These are phyloP conservation scores for Thereva unica DNA, from an alignment of 2,888 invertebrate genomes.

Conservation along the genomic window DNA sequence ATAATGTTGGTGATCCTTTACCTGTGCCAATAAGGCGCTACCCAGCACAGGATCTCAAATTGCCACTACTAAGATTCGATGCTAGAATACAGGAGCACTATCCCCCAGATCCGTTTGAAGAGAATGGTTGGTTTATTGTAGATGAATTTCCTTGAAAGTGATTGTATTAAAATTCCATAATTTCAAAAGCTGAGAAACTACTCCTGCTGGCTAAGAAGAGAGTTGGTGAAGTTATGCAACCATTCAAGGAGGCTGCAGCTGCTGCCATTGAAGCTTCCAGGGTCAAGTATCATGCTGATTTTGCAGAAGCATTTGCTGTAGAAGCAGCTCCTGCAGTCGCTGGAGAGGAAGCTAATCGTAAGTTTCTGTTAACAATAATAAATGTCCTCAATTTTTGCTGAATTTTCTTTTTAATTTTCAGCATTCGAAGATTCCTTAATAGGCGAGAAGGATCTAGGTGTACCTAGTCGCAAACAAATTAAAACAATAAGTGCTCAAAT, in stretches of 20 bases:
- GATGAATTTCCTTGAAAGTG: not conserved
- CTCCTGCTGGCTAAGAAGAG: constrained; percentile 30
- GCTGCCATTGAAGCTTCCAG: constrained; percentile 33
- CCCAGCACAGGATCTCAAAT: constrained; percentile 51
- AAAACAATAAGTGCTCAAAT: constrained; percentile 53
- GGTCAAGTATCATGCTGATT: constrained; percentile 44
- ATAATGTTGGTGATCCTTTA: constrained; percentile 49
- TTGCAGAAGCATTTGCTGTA: too few relatives aligned
- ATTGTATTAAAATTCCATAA: not conserved
- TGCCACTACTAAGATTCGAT: constrained; percentile 54
- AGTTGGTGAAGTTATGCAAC: constrained; percentile 35
- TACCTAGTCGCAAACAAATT: constrained; percentile 52
- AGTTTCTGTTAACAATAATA: not conserved
- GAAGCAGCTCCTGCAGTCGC: not conserved
- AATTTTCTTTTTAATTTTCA: constrained; percentile 10
- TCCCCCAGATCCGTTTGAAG: constrained; percentile 52
- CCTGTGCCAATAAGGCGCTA: constrained; percentile 46
- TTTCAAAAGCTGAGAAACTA: constrained; percentile 37
- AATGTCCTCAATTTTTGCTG: not conserved
- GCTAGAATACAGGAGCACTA: constrained; percentile 50
- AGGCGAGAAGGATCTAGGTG: constrained; percentile 36
- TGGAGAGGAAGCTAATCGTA: not conserved
- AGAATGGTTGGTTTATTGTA: constrained; percentile 48
- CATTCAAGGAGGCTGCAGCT: constrained; percentile 24
- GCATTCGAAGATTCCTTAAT: constrained; percentile 25